Evolutionary conservation across 2,888 invertebrate genomes (phyloP).

Genomic region (Drosophila dives): DNA sequence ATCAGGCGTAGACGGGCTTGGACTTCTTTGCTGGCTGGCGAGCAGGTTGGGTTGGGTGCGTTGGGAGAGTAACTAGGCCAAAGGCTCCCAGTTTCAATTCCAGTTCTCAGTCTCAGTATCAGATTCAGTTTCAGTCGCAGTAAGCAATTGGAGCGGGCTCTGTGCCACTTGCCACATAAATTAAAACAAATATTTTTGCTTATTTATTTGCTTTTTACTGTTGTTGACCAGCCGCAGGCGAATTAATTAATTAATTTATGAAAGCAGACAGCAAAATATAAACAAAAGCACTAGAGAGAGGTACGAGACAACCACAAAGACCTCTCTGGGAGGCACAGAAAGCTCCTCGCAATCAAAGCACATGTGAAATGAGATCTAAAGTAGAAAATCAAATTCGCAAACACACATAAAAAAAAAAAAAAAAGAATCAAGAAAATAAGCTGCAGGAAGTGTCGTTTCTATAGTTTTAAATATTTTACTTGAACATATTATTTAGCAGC

Average conservation of each 20-base stretch:
- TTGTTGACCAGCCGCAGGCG: constrained; percentile 71
- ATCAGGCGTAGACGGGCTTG: constrained; percentile 31
- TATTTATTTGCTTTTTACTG: constrained; percentile 67
- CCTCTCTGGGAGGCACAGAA: background rate
- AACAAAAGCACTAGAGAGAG: constrained; percentile 33
- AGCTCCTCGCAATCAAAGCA: constrained; percentile 55
- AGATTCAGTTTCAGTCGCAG: constrained; percentile 1
- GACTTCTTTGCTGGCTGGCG: background rate
- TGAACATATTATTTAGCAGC: background rate
- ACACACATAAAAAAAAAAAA: background rate
- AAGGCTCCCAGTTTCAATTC: constrained; percentile 35
- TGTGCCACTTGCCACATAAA: constrained; percentile 55
- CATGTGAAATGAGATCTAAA: constrained; percentile 59
- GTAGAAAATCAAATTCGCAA: constrained; percentile 18
- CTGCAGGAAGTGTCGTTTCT: background rate
- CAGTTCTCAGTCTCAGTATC: background rate
- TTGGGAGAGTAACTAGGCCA: constrained; percentile 44
- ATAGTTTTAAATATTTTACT: background rate
- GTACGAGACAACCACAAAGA: background rate
- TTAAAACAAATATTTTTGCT: constrained; percentile 76
- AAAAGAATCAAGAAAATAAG: background rate
- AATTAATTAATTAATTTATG: constrained; percentile 80
- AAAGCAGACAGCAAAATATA: constrained; percentile 64
- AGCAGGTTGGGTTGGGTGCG: constrained; percentile 20
- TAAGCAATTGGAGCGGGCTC: constrained; percentile 12